Evolutionary conservation across 1,140 invertebrate species (phyloP).

Genomic region (Habropoda laboriosa): DNA sequence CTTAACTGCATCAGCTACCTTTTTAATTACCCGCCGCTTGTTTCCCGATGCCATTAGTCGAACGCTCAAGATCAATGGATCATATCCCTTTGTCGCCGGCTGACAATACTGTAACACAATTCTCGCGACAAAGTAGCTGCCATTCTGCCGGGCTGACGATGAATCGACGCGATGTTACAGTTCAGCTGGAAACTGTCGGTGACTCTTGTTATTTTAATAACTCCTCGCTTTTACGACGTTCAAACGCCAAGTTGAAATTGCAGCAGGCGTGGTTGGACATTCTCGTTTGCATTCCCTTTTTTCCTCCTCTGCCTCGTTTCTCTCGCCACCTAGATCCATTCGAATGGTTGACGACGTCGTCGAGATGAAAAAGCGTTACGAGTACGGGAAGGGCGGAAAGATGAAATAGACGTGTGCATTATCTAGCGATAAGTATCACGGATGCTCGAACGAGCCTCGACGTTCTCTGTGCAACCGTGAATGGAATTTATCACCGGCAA

Average conservation of each 20-base stretch:
- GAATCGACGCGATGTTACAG: not conserved
- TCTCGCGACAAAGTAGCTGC: constrained; percentile 39
- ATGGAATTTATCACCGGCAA: not conserved
- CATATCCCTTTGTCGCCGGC: constrained; percentile 12
- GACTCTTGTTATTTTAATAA: not conserved
- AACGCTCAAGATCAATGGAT: constrained; percentile 25
- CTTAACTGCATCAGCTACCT: constrained; percentile 3
- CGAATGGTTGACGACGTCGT: not conserved
- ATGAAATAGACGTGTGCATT: not conserved
- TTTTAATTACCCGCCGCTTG: constrained; percentile 17
- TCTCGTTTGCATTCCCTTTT: too few species aligned
- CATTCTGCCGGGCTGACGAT: not conserved
- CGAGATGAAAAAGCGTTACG: not conserved
- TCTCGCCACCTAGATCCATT: not conserved
- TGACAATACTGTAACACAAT: constrained; percentile 40
- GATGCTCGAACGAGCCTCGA: too few species aligned
- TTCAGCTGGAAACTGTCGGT: too few species aligned
- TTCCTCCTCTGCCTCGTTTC: too few species aligned
- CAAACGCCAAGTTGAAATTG: not conserved
- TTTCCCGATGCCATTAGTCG: constrained; percentile 37
- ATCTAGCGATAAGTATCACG: not conserved
- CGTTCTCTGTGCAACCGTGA: not conserved
- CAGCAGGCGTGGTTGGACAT: not conserved
- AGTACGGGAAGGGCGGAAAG: not conserved
- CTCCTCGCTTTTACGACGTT: not conserved